Evolutionary conservation across 35 echinoderm and acorn worm genomes (phyloP).

Genomic region (Holothuria glaberrima): DNA sequence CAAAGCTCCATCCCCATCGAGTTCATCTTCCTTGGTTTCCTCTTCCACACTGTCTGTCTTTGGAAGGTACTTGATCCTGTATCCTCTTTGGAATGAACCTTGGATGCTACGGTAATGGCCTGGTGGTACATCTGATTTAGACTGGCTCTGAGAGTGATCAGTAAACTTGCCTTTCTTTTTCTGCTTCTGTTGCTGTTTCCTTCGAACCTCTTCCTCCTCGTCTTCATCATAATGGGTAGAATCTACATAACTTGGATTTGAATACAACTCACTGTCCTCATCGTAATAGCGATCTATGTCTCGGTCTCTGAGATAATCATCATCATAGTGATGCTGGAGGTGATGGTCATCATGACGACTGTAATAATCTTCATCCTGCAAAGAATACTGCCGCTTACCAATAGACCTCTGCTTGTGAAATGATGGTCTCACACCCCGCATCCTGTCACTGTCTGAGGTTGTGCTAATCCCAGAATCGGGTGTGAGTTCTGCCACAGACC

Average conservation of each 20-base stretch:
- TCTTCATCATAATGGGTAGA: constrained; percentile 68
- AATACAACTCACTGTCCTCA: constrained; percentile 55
- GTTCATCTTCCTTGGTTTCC: constrained; percentile 76
- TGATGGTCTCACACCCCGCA: constrained; percentile 42
- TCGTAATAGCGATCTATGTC: constrained; percentile 43
- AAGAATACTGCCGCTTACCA: constrained; percentile 71
- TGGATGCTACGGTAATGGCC: constrained; percentile 94
- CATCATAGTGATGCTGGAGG: constrained; percentile 41
- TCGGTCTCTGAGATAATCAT: constrained; percentile 57
- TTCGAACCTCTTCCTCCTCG: constrained; percentile 61
- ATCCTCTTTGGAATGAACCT: constrained; percentile 82
- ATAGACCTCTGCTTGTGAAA: constrained; percentile 54
- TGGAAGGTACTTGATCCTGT: constrained; percentile 92
- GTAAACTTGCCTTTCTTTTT: constrained; percentile 79
- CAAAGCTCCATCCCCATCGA: constrained; percentile 85
- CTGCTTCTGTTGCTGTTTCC: constrained; percentile 70
- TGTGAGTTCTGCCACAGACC: constrained; percentile 87
- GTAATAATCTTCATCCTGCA: constrained; percentile 76
- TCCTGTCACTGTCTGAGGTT: constrained; percentile 85
- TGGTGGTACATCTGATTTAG: constrained; percentile 84
- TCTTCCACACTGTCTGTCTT: constrained; percentile 85
- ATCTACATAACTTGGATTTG: constrained; percentile 41
- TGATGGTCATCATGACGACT: constrained; percentile 38
- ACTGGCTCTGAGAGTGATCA: constrained; percentile 37
- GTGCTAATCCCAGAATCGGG: constrained; percentile 98